A percentile compares a stretch with the other conserved stretches of the same genome.
Evolutionary conservation across 2,797 vertebrate genomes (phyloP).

Genomic region (Chelon auratus): DNA sequence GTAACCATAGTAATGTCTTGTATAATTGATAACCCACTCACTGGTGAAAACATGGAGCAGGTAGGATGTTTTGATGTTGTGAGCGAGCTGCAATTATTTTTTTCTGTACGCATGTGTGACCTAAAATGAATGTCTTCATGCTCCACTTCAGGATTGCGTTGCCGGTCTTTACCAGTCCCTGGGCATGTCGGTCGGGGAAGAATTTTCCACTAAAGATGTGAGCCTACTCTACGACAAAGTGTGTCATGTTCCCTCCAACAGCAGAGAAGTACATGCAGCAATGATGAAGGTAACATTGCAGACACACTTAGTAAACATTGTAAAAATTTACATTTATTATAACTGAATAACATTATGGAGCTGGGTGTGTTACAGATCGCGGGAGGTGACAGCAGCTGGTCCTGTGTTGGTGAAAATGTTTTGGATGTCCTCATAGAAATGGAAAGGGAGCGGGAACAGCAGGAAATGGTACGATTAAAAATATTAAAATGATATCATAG

Average conservation of each 20-base stretch:
- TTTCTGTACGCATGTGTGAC: conserved; percentile 13
- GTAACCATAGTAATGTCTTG: conserved; percentile 72
- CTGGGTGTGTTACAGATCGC: conserved; percentile 66
- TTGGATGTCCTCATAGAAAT: conserved; percentile 81
- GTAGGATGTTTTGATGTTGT: conserved; percentile 56
- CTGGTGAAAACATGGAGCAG: conserved; percentile 74
- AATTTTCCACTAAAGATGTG: conserved; percentile 73
- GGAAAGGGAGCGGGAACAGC: conserved; percentile 72
- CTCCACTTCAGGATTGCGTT: conserved; percentile 55
- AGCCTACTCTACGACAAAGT: conserved; percentile 75
- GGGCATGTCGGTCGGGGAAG: conserved; percentile 62
- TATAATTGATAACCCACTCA: conserved; percentile 72
- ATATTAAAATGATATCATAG: background rate
- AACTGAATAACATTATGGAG: background rate
- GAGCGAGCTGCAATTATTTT: background rate
- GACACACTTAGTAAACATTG: background rate
- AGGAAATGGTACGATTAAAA: conserved; percentile 68
- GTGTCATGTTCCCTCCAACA: conserved; percentile 65
- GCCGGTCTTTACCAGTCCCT: conserved; percentile 55
- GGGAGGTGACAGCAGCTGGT: conserved; percentile 58
- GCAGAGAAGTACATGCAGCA: conserved; percentile 66
- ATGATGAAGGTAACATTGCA: conserved; percentile 74
- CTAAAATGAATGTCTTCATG: background rate
- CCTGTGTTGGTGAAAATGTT: conserved; percentile 74
- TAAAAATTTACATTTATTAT: background rate